Evolutionary conservation across 2,797 vertebrate genomes (phyloP).

Genomic region (Mycteria americana): DNA sequence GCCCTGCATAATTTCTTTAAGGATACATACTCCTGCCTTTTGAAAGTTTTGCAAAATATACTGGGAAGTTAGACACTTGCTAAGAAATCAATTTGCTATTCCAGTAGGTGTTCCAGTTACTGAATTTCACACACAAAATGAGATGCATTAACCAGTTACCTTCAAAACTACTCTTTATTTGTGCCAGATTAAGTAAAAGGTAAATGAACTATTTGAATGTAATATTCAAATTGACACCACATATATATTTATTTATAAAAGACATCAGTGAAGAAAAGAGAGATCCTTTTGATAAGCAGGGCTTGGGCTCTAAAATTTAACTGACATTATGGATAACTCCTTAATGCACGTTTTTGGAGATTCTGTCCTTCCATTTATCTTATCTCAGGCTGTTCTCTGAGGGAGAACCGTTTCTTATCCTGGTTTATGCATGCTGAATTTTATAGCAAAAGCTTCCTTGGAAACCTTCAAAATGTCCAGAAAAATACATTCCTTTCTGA

Average conservation of each 20-base stretch:
- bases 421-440: neutral
- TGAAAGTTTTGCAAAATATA: neutral
- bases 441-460: neutral
- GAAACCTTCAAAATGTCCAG: neutral
- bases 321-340: neutral
- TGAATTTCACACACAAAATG: neutral
- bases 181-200: neutral
- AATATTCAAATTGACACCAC: neutral
- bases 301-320: neutral
- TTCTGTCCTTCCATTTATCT: neutral
- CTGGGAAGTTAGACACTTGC: accelerated
- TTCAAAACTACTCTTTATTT: neutral
- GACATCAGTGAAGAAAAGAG: neutral
- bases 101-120: neutral
- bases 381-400: neutral
- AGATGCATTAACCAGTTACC: neutral
- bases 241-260: neutral
- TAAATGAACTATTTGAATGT: neutral
- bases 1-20: neutral
- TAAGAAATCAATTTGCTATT: neutral
- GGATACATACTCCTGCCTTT: neutral
- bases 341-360: neutral
- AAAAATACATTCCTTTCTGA: neutral
- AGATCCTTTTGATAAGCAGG: neutral
- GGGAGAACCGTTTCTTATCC: neutral